Percentiles rank a stretch among this genome's conserved stretches.
These are phyloP conservation scores for Leiothrix lutea DNA, from an alignment of 2,113 vertebrate species.

Conservation along the genomic window DNA sequence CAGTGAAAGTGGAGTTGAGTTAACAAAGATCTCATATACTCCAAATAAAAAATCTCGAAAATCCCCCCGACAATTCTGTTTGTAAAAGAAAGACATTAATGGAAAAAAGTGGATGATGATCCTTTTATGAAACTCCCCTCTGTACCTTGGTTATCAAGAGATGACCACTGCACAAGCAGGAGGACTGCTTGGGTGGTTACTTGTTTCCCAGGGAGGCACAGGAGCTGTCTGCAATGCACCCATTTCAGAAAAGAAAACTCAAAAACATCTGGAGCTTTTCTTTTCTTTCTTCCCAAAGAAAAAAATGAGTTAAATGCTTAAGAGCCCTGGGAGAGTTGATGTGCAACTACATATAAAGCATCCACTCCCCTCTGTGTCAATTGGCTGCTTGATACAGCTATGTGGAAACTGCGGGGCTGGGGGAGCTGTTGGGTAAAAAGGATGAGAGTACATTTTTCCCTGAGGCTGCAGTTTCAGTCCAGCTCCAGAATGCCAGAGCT, in stretches of 20 bases:
- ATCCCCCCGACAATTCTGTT: background rate
- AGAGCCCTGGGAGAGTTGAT: background rate
- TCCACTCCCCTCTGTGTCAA: background rate
- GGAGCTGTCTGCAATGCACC: background rate
- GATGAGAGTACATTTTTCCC: constrained; percentile 36
- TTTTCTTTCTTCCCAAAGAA: background rate
- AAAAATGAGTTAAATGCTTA: background rate
- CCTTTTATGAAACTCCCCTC: background rate
- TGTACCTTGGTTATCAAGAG: background rate
- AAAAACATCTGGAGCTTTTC: constrained; percentile 7
- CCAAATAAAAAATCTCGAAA: background rate
- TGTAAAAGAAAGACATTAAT: background rate
- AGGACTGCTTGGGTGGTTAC: background rate
- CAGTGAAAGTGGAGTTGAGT: background rate
- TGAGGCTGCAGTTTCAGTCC: constrained; percentile 20
- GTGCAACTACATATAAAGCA: constrained; percentile 11
- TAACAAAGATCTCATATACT: background rate
- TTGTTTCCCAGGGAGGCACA: background rate
- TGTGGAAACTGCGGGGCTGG: background rate
- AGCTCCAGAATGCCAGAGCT: constrained; percentile 5
- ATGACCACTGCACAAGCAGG: rapidly evolving
- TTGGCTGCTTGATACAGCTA: background rate
- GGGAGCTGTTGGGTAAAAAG: constrained; percentile 10
- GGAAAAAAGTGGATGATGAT: background rate
- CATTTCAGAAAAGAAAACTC: background rate